Evolutionary conservation across 1,140 invertebrate species (phyloP), one percentile per base, ranked within the genome.

Genomic region (Drosophila carrolli): DNA sequence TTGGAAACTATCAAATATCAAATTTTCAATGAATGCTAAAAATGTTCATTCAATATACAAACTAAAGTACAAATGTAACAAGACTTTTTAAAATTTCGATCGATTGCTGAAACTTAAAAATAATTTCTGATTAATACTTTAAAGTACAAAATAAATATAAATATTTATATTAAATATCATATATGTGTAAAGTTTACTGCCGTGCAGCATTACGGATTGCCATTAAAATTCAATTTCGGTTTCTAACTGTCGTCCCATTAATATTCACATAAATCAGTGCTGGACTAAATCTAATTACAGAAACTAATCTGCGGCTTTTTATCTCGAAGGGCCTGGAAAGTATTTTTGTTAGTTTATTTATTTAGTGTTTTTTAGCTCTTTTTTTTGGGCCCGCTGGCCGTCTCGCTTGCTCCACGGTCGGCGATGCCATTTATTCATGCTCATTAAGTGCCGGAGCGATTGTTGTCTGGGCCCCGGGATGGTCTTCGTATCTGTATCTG

Each of bases 341-440:
- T 32, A 51, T 41, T 16, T 44, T 32, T 65, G 47, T 68, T 65
- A 38, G 65, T 51, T 66, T 68, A 66, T 62, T 62, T 65, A 61
- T 66, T 68, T 66, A 68, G 65, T 66, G 65, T 44, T 66, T 44
- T 37, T 37, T 44, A 53, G 9, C 14, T 53, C 9, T 9, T 37
- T 13, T 11, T 35, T 62, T 51, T 70, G 71, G 68, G 68, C 65
- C 43, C 62, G 62, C 32, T 38, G 43, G 51, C 67, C 43, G 66
- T 68, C 67, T 48, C 65, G 51, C 46, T 71, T 43, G 27, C 48
- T 51, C 48, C 29, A 35, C 68, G 41, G 51, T 46, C 50, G 10
- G 53, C 59, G 58, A 76, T 77, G 70, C 81, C 85, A 90, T 90
- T 90, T 90, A 90, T 90, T 90, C 78, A 90, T 82, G 85, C 81